These are phyloP conservation scores for Hipposideros armiger DNA, from an alignment of 2,113 vertebrate genomes.

Conservation along the genomic window DNA sequence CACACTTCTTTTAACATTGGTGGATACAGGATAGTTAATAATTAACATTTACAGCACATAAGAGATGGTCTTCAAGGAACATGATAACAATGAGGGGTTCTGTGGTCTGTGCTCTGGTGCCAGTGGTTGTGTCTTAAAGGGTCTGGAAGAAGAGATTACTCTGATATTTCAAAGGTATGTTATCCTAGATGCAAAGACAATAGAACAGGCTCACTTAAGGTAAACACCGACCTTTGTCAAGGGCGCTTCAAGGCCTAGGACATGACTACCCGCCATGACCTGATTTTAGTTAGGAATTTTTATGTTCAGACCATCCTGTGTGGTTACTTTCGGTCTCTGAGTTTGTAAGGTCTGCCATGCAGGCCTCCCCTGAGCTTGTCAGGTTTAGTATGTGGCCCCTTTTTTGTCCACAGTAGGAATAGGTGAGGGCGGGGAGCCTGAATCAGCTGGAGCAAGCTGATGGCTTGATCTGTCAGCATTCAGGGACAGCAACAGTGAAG, in stretches of 20 bases:
- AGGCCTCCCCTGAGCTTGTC: not conserved
- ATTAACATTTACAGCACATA: not conserved
- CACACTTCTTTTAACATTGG: not conserved
- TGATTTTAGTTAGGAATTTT: not conserved
- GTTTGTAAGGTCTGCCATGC: not conserved
- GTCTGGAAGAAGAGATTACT: not conserved
- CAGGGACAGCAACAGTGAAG: not conserved
- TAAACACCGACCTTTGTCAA: not conserved
- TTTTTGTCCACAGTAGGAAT: not conserved
- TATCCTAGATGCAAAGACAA: not conserved
- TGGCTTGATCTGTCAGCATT: not conserved
- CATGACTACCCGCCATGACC: not conserved
- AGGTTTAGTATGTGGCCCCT: not conserved
- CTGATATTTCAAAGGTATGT: not conserved
- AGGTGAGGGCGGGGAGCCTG: not conserved
- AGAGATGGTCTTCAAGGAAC: not conserved
- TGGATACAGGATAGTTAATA: not conserved
- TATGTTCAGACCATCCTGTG: not conserved
- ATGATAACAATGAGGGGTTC: not conserved
- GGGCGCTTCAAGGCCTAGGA: not conserved
- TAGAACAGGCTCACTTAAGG: not conserved
- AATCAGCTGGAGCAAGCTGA: not conserved
- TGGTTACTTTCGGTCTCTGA: not conserved
- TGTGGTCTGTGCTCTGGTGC: not conserved
- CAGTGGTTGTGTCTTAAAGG: not conserved